Base-by-base conservation (phyloP, 2,888 invertebrate genomes). In the Euplagia quadripunctaria region DNA sequence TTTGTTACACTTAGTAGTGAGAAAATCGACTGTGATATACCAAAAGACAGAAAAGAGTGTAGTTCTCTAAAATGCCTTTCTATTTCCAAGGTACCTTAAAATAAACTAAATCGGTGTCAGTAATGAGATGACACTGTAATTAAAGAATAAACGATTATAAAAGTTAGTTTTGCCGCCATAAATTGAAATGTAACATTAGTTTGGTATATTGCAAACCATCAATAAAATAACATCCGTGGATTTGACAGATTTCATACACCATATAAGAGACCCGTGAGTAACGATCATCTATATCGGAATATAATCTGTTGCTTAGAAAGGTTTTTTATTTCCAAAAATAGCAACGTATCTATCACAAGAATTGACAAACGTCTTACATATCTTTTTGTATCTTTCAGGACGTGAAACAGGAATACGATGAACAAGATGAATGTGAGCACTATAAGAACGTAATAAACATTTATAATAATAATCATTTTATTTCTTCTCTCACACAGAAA, bases 301-400 rank as follows among this genome's bases (percentile, higher is more conserved):
- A 82, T 84, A 81, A 82, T 85, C 79, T 77, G 76, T 79, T 41
- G 71, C 67, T 31, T 20, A 65, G 64, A 80, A 77, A 79, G 77
- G 79, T 82, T 74, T 82, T 84, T 82, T 82, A 82, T 85, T 79
- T 76, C 74, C 51, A 64, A 76, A 82, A 85, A 87, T 79, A 79
- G 80, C 71, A 73, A 75, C 78, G 75, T 74, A 85, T 86, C 79
- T 73, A 75, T 81, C 78, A 83, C 68, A 79, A 69, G 80, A 78
- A 85, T 85, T 84, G 86, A 84, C 81, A 86, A 85, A 85, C 86
- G 82, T 86, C 85, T 86, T 84, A 85, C 75, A 76, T 73, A 76
- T 68, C 52, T 74, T 74, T 75, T 75, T 75, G 79, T 80, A 78
- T 63, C 72, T 78, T 69, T 4, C 64, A 46, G 42, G 61, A 67